Evolutionary conservation across 2,888 invertebrate species (phyloP).

Genomic region (Deroplatys truncata): DNA sequence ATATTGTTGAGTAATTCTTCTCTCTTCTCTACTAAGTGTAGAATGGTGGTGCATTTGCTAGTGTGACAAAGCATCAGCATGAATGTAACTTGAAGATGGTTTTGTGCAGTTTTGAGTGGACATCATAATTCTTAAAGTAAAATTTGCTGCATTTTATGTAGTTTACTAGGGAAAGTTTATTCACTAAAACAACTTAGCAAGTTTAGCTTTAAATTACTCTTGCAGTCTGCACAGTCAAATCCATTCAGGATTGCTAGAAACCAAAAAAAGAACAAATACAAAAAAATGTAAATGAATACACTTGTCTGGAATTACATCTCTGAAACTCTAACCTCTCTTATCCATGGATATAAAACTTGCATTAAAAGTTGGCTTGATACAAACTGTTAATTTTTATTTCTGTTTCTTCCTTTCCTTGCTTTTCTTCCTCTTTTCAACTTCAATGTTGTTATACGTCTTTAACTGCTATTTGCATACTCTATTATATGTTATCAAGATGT

Average conservation of each 20-base stretch:
- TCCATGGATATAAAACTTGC: not conserved
- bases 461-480: not conserved
- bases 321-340: not conserved
- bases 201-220: not conserved
- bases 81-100: conserved; percentile 15
- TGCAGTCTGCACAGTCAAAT: not conserved
- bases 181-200: not conserved
- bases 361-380: not conserved
- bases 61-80: conserved; percentile 23
- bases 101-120: conserved; percentile 4
- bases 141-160: not conserved
- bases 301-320: not conserved
- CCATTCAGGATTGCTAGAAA: not conserved
- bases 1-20: not conserved
- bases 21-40: conserved; percentile 23
- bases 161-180: not conserved
- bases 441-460: not conserved
- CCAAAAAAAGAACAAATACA: not conserved
- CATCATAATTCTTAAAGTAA: not conserved
- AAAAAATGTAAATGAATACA: not conserved
- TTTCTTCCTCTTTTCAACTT: not conserved
- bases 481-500: not conserved
- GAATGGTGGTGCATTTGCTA: conserved; percentile 29
- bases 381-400: not conserved
- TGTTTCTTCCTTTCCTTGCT: not conserved